Evolutionary conservation across 2,113 vertebrate genomes (phyloP), one percentile per base, ranked within the genome.

Genomic region (Mugil cephalus): DNA sequence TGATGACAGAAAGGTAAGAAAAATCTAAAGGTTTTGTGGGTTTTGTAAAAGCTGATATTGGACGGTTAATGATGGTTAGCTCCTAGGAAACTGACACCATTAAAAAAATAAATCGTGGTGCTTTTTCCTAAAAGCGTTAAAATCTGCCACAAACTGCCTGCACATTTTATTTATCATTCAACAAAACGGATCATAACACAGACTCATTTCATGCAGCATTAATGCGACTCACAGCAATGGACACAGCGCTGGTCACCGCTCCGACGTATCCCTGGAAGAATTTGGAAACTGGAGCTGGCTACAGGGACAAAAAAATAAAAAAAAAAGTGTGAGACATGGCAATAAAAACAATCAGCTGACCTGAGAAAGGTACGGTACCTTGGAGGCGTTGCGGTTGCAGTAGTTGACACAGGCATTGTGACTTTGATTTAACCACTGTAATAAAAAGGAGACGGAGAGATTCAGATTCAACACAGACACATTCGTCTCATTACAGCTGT

Each of bases 401-500:
- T 96, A 98, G 94, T 98, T 98, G 72, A 99, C 96, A 69, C 96
- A 97, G 24, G 96, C 96, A 0, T 98, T 98, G 91, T 98, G 97
- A 88, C 97, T 99, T 92, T 99, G 97, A 86, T 98, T 99, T 91
- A 99, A 89, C 96, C 96, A 97, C 97, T 97, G 67, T 6, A 18
- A 18, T 3, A 13, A 10, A 55, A 46, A 47, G 3, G 10, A 68
- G 11, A 50, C 21, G 54, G 14, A 46, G 18, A 6, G 24, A 30
- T 30, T 30, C 5, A 5, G 24, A 30, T 30, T 35, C 13, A 35
- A 54, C 13, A 53, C 4, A 66, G 30, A n/a, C n/a, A n/a, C n/a
- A n/a, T n/a, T n/a, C n/a, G n/a, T n/a, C n/a, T n/a, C n/a, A n/a
- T n/a, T n/a, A n/a, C n/a, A n/a, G n/a, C n/a, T n/a, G n/a, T n/a